phyloP scores from a whole-genome alignment of 2,888 invertebrate genomes.

The Mallateleia sp. region DNA sequence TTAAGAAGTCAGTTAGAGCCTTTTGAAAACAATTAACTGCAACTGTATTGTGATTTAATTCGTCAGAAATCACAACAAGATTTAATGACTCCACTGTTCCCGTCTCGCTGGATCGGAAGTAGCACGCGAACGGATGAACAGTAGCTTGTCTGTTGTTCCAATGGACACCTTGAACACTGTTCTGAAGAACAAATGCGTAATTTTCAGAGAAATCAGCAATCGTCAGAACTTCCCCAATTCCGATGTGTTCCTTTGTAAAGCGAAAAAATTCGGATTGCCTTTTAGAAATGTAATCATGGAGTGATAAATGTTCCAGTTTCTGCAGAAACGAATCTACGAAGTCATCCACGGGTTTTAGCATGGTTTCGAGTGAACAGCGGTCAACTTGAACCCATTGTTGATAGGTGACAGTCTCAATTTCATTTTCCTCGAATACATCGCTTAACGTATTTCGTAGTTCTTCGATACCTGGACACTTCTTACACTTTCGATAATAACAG shows the following conservation, averaged over 20 bases:
- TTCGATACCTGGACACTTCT: no score
- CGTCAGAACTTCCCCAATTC: no score
- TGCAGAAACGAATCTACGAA: constrained; percentile 66
- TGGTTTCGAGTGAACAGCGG: constrained; percentile 72
- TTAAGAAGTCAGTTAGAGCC: constrained; percentile 7
- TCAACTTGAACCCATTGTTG: no score
- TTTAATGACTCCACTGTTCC: not conserved
- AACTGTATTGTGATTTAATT: constrained; percentile 39
- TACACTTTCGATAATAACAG: no score
- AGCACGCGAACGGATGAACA: constrained; percentile 63
- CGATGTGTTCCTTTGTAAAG: constrained; percentile 34
- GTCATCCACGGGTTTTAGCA: constrained; percentile 68
- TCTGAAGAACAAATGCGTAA: constrained; percentile 63
- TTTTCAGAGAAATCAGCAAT: constrained; percentile 48
- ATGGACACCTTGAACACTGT: constrained; percentile 35
- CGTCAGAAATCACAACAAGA: constrained; percentile 32
- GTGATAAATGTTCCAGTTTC: constrained; percentile 57
- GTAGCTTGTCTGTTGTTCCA: constrained; percentile 72
- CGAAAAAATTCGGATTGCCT: constrained; percentile 66
- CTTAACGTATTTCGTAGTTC: no score
- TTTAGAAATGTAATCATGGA: constrained; percentile 70
- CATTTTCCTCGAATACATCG: no score
- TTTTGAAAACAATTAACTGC: constrained; percentile 46
- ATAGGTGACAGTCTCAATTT: no score
- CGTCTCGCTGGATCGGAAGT: constrained; percentile 23